Base-by-base conservation (phyloP, 2,888 invertebrate genomes). In the Limenitis arthemis region DNA sequence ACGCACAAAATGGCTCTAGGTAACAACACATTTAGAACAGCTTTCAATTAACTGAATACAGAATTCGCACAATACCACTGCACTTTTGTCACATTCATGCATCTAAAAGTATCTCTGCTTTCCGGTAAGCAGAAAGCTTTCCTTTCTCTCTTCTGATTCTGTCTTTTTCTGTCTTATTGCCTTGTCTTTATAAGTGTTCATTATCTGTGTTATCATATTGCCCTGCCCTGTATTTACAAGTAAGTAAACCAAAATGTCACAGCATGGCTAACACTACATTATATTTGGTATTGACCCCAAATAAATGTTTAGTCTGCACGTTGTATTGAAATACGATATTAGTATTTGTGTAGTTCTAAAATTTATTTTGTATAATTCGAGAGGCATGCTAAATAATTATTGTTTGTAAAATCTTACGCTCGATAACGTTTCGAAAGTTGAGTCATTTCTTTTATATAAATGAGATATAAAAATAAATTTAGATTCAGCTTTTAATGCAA, bases 261-360 rank as follows among this genome's bases (percentile, higher is more conserved):
- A 63, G 85, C 86, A 86, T 85, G 86, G 83, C 84, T 81, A 79
- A 68, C 72, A 73, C 71, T 79, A 55, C 50, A 53, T 48, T 56
- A 64, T 73, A 72, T 77, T 77, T 75, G 72, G 71, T 76, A 75
- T 70, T 72, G 66, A 69, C 69, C 65, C 73, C 72, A 75, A 69
- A 73, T 82, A 70, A 78, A 69, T 85, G 82, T 85, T 80, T 85
- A 85, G 83, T 79, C 66, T 85, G 86, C 86, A 86, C 86, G 86
- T 79, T 83, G 75, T 81, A 76, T 78, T 79, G 73, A 68, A 69
- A 69, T 68, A 69, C 70, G 68, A 66, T 76, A 69, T 76, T 77
- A 78, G 75, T 71, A 65, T 73, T 68, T 82, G 74, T 84, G 78
- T 81, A 81, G 82, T 70, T 66, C 73, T 56, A 60, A 59, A 70